Conservation (phyloP, 2,888 invertebrate species). For the Capitulum mitella region DNA sequence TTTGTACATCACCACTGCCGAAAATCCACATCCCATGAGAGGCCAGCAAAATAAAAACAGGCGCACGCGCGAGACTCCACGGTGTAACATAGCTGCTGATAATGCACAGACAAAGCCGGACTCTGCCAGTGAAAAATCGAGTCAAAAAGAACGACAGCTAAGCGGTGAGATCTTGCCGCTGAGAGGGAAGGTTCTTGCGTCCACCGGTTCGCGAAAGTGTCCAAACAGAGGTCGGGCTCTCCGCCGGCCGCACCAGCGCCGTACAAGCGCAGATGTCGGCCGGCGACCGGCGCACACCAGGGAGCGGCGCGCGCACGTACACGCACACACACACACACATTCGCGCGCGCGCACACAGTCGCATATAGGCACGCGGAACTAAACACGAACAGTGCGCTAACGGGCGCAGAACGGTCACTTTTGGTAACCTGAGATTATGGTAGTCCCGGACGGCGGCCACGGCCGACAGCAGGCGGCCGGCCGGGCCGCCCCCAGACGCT, state of each 20-base stretch:
- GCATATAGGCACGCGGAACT: not conserved
- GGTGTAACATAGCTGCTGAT: conserved; percentile 10
- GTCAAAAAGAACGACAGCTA: not conserved
- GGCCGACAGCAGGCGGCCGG: not conserved
- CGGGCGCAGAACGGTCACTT: not conserved
- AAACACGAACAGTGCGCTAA: not conserved
- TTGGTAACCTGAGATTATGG: conserved; percentile 14
- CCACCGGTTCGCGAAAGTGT: not conserved
- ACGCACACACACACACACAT: too few relatives aligned
- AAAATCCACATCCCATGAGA: not conserved
- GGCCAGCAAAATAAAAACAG: not conserved
- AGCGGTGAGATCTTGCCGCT: not conserved
- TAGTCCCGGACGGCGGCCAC: not conserved
- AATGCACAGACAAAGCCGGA: not conserved
- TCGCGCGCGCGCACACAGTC: not conserved
- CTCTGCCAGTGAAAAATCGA: not conserved
- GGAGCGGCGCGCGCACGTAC: not conserved
- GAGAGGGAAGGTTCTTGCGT: too few relatives aligned
- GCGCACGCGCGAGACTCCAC: not conserved
- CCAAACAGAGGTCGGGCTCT: not conserved
- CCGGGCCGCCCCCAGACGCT: not conserved
- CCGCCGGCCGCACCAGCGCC: not conserved
- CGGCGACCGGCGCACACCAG: not conserved
- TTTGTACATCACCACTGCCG: not conserved
- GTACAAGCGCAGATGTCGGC: not conserved